Evolutionary conservation across 2,113 vertebrate species (phyloP), one percentile per base, ranked within the genome.

Genomic region (Coracopsis vasa): DNA sequence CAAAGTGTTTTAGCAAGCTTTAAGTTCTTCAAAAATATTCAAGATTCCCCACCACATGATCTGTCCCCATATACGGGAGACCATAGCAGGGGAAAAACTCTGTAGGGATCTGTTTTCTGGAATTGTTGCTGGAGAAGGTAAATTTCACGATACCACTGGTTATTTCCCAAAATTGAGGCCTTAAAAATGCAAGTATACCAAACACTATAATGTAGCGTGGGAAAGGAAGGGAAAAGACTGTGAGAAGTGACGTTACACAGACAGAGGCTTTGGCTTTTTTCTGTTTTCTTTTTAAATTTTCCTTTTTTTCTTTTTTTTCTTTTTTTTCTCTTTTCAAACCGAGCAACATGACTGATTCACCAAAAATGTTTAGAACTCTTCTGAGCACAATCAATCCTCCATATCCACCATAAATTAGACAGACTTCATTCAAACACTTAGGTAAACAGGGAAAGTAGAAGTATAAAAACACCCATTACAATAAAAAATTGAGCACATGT

Each of bases 391-490:
- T 86, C 53, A 86, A 15, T 91, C 70, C 37, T 90, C 66, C 83
- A 92, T 58, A 58, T 23, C 56, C 33, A 78, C 66, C 70, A 90
- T 94, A 96, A 93, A 95, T 97, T 61, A 84, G 69, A 44, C 16
- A 58, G 64, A 94, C 53, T 92, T 90, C 51, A 92, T 14, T 9
- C 64, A 95, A 97, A 92, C 74, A 78, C 44, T 84, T 67, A 81
- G 70, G 81, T 95, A 97, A 98, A 96, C 88, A 97, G 90, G 92
- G 95, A 93, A 94, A 96, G 92, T 47, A 69, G 67, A 92, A 90
- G 58, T 61, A 71, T 67, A 69, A 86, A 95, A 94, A 93, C 65
- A 85, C 58, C 10, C n/a, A 86, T 74, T 91, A 74, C 67, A 48
- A 83, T 92, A 94, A 97, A 94, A 94, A 95, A 88, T 31, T 86